Percentiles rank a stretch among this genome's conserved stretches.
Conservation (phyloP, 2,113 vertebrate genomes). For the Jaculus jaculus region DNA sequence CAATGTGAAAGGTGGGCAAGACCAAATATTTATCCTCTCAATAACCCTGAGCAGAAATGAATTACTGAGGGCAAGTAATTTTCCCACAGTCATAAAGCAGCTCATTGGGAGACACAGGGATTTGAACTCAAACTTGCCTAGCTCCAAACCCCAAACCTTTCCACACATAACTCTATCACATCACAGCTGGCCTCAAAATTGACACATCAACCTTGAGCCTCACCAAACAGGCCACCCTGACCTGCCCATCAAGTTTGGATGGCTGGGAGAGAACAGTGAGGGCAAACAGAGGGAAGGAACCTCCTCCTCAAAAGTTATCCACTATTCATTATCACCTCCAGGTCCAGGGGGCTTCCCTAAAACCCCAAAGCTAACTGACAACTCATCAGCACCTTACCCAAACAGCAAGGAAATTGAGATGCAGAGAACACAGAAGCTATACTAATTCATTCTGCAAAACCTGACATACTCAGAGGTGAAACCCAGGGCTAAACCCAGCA, state of each 20-base stretch:
- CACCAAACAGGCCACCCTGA: not conserved
- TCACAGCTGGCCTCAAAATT: not conserved
- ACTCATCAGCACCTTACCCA: not conserved
- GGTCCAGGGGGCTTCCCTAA: constrained; percentile 13
- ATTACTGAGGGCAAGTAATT: not conserved
- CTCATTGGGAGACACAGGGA: not conserved
- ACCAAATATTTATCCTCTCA: not conserved
- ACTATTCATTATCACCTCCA: constrained; percentile 36
- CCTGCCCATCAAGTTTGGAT: constrained; percentile 2
- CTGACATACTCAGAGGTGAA: not conserved
- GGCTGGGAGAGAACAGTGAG: not conserved
- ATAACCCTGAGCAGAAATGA: not conserved
- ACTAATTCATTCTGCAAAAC: constrained; percentile 19
- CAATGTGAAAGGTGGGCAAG: constrained; percentile 1
- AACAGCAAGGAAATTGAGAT: constrained; percentile 6
- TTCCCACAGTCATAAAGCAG: constrained; percentile 31
- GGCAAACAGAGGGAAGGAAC: not conserved
- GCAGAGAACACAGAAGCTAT: constrained; percentile 4
- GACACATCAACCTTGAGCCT: constrained; percentile 3
- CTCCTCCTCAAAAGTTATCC: constrained; percentile 42
- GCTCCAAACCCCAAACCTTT: constrained; percentile 20
- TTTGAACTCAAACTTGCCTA: constrained; percentile 26
- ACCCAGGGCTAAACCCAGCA: not conserved
- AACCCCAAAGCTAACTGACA: constrained; percentile 34
- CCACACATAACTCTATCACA: constrained; percentile 6